These are phyloP conservation scores for Cathartes aura DNA, from an alignment of 2,113 vertebrate genomes.

Conservation along the genomic window DNA sequence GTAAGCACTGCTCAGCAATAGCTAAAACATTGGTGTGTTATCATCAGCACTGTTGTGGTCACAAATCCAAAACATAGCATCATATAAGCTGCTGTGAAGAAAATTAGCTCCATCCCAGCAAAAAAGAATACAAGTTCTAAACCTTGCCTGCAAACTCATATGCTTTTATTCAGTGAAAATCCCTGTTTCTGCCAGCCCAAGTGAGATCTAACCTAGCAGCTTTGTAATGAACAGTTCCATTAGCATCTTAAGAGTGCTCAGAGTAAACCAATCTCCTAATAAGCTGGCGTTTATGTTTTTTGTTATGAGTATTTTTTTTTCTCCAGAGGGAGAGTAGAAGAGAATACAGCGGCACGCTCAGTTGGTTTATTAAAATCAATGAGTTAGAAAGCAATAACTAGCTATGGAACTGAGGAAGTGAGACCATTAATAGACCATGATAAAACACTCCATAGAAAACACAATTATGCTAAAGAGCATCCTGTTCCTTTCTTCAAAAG, in stretches of 20 bases:
- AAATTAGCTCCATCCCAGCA: neutral
- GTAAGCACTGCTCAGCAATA: neutral
- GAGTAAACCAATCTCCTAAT: neutral
- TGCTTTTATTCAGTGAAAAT: neutral
- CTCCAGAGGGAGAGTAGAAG: neutral
- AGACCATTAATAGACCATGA: neutral
- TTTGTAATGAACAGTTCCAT: neutral
- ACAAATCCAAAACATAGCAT: neutral
- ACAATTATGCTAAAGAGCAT: neutral
- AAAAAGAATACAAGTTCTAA: neutral
- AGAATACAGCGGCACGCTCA: neutral
- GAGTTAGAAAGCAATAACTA: slow-evolving; percentile 15
- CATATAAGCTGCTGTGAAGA: neutral
- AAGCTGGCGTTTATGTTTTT: neutral
- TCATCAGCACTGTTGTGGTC: neutral
- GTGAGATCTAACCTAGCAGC: neutral
- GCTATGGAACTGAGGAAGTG: neutral
- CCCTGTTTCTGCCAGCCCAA: neutral
- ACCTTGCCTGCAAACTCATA: neutral
- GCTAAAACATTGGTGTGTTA: neutral
- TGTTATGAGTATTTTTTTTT: neutral
- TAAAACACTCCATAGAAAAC: neutral
- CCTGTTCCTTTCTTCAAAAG: neutral
- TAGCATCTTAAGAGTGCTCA: neutral
- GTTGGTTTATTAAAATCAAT: slow-evolving; percentile 31